Base-by-base conservation (phyloP, 2,888 invertebrate genomes). In the Andricus curvator region DNA sequence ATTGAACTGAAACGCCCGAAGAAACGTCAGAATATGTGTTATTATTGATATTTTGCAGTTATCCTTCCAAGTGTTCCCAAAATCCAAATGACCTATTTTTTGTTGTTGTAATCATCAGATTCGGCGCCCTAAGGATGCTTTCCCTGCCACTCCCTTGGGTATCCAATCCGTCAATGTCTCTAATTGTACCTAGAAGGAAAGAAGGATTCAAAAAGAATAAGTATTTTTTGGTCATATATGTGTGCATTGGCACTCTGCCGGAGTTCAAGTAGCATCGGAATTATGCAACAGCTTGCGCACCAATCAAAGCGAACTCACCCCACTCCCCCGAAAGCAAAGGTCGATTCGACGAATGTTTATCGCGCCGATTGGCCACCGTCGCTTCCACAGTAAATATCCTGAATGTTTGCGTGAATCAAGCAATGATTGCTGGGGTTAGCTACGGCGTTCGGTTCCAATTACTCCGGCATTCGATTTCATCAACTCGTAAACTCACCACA, bases 201-300 rank as follows among this genome's bases (percentile, higher is more conserved):
- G 17, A n/a, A 15, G 1, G 15, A 29, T 29, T 25, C 2, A 29
- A 29, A 29, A 15, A 29, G 22, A 37, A 37, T 37, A 2, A 4
- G 17, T 29, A 60, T 25, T 62, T 62, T 64, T 25, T 25, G 11
- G 1, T 15, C 2, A 25, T 15, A 62, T 22, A 25, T 62, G 25
- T 25, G 0, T 8, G 17, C 2, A 11, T 62, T 62, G 79, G 82
- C 81, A 80, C 80, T 79, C 78, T 56, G 80, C 82, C 77, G 80
- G 78, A 78, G 81, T 81, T 78, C 79, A 84, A 84, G 84, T 81
- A 81, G 80, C 84, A 79, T 76, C 78, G 80, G 82, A 85, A 86
- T 85, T 85, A 87, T 86, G 83, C 84, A 83, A 83, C 82, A 83
- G 85, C 83, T 81, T 83, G 62, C 81, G 78, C 82, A 82, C 80